Conservation (phyloP, 2,888 invertebrate species). For the Toxonevra muliebris region DNA sequence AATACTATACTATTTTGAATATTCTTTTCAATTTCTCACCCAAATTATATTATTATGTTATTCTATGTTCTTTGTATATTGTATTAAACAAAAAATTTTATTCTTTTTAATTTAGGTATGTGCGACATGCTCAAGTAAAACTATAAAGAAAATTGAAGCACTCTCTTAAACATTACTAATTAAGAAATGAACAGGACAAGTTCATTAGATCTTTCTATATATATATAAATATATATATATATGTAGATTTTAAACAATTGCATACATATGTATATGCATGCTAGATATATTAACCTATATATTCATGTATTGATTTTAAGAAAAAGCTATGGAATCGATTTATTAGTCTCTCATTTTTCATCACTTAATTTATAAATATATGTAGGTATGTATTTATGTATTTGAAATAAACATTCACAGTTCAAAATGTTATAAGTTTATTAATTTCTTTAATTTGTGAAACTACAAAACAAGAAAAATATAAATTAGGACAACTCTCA, state of each 20-base stretch:
- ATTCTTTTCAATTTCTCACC: neutral
- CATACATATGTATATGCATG: slow-evolving; percentile 8
- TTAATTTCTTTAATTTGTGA: no score
- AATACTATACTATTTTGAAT: no score
- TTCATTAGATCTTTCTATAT: neutral
- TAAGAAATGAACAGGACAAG: slow-evolving; percentile 17
- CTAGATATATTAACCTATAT: neutral
- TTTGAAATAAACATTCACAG: no score
- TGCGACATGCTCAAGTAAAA: slow-evolving; percentile 42
- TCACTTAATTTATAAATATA: no score
- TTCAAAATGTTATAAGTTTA: no score
- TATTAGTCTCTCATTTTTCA: no score
- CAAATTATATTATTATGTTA: neutral
- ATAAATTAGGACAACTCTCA: no score
- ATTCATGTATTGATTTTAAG: no score
- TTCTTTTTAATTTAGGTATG: slow-evolving; percentile 60
- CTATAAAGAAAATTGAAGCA: slow-evolving; percentile 15
- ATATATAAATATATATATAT: neutral
- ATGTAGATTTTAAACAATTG: neutral
- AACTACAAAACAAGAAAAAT: no score
- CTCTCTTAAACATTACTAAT: slow-evolving; percentile 13
- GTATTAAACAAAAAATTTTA: slow-evolving; percentile 34
- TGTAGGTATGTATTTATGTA: no score
- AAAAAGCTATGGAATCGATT: no score
- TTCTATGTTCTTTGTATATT: slow-evolving; percentile 1